Evolutionary conservation across 2,113 vertebrate species (phyloP), one percentile per base, ranked within the genome.

Genomic region (Amblyopsis rosae): DNA sequence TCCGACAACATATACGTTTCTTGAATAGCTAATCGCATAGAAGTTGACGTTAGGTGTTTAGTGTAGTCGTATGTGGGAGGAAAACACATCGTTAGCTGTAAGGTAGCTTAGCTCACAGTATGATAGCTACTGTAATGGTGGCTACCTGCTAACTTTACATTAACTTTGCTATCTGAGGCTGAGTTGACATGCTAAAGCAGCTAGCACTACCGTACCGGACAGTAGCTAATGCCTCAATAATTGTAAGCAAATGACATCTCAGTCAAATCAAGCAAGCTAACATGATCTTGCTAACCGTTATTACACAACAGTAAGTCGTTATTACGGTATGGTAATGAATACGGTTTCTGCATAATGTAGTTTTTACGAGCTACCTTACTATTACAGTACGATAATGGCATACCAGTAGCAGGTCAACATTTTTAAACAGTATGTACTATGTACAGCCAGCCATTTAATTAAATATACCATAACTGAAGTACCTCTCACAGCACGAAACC

Each of bases 131-230:
- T 26, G 26, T 26, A 26, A 26, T 26, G 26, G 26, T 45, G 35
- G 11, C 12, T 32, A 15, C 13, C 5, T 11, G 75, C 80, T 86
- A 90, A 87, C 72, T 87, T 85, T 79, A 65, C 12, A 80, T 51
- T 60, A 90, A 87, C 75, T 87, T 85, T 85, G 77, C 47, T 75
- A 59, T 50, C 63, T 35, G 48, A 5, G 46, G 41, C 32, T 60
- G 66, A 65, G 75, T 69, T 67, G 69, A 64, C 41, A 45, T 0
- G n/a, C 13, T 12, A 48, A 53, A 19, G 50, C 49, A 19, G 6
- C 11, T 15, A 9, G 12, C 1, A 9, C 3, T n/a, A 6, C 9
- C 4, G 9, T n/a, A 6, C 9, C 4, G 9, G 4, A 11, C 5
- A 1, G 2, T 12, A 9, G 6, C 1, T 12, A 9, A 7, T 15